These are phyloP conservation scores for Perizoma affinitatum DNA, from an alignment of 2,888 invertebrate species.

Conservation along the genomic window DNA sequence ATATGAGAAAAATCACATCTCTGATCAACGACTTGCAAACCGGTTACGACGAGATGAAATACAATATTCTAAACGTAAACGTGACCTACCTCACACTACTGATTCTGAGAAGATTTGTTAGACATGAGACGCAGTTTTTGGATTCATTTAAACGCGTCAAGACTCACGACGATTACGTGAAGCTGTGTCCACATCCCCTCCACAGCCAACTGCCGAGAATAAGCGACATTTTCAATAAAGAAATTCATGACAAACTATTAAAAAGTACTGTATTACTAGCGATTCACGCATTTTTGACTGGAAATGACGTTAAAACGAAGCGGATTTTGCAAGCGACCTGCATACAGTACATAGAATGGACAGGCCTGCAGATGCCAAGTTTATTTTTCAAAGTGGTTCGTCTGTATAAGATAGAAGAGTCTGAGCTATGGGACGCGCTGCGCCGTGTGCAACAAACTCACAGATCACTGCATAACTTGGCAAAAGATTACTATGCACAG, in stretches of 20 bases:
- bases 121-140: constrained; percentile 17
- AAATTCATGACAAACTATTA: not conserved
- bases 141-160: constrained; percentile 13
- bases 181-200: constrained; percentile 28
- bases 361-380: constrained; percentile 27
- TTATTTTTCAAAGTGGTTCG: constrained; percentile 30
- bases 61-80: constrained; percentile 24
- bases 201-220: constrained; percentile 19
- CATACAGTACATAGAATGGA: constrained; percentile 32
- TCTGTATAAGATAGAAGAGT: constrained; percentile 25
- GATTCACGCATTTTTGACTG: constrained; percentile 24
- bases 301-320: constrained; percentile 25
- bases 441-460: not conserved
- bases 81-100: constrained; percentile 27
- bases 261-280: constrained; percentile 8
- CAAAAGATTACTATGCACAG: constrained; percentile 21
- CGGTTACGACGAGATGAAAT: constrained; percentile 22
- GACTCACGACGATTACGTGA: constrained; percentile 28
- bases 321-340: constrained; percentile 25
- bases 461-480: constrained; percentile 9
- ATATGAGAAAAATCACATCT: constrained; percentile 21
- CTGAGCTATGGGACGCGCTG: constrained; percentile 24
- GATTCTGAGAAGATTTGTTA: constrained; percentile 25
- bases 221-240: constrained; percentile 2
- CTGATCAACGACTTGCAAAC: constrained; percentile 23